Percentiles rank a stretch among this genome's conserved stretches.
phyloP scores from a whole-genome alignment of 2,888 invertebrate species.

The Leistus spinibarbis region DNA sequence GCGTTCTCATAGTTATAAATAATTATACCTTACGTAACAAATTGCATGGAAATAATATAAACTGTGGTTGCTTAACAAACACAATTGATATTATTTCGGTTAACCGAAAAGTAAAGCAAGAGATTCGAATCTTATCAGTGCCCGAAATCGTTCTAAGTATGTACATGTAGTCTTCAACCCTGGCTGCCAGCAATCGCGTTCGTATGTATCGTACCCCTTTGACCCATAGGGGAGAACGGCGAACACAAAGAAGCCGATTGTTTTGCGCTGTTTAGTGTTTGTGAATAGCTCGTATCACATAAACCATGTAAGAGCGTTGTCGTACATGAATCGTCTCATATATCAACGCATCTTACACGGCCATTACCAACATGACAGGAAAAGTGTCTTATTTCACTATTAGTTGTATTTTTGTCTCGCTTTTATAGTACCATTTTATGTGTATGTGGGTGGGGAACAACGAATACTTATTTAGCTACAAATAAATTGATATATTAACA shows the following conservation, averaged over 20 bases:
- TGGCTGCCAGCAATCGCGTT: background rate
- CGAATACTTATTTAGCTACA: too few species aligned
- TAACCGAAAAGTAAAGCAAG: background rate
- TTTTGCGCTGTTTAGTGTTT: background rate
- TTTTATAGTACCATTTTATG: too few species aligned
- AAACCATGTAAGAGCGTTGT: background rate
- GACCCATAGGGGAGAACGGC: background rate
- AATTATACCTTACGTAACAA: background rate
- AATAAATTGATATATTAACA: too few species aligned
- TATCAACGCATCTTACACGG: background rate
- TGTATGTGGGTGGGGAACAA: too few species aligned
- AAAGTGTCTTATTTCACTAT: background rate
- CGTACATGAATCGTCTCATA: background rate
- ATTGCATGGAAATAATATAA: background rate
- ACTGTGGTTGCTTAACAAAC: background rate
- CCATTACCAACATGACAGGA: background rate
- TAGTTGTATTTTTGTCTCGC: background rate
- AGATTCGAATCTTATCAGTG: background rate
- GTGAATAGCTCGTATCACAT: background rate
- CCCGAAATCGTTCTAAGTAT: background rate
- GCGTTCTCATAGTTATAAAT: background rate
- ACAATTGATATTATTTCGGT: background rate
- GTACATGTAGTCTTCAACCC: too few species aligned
- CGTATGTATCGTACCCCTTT: too few species aligned
- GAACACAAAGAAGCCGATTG: background rate